Percentiles rank a stretch among this genome's conserved stretches.
Conservation (phyloP, 2,797 vertebrate species). For the Bradypodion pumilum region DNA sequence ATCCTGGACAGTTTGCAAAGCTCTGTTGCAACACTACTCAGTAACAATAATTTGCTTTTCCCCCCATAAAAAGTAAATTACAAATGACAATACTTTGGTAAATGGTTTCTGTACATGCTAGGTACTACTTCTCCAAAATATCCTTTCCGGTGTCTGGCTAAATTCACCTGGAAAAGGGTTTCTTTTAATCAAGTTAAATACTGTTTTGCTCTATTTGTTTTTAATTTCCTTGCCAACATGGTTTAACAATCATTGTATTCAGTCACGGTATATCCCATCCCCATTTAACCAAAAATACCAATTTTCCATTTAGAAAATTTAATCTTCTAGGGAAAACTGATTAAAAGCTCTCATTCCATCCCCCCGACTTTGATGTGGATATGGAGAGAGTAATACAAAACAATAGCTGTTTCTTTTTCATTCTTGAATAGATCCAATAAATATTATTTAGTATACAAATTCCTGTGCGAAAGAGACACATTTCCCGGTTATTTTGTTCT, state of each 20-base stretch:
- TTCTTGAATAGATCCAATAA: conserved; percentile 25
- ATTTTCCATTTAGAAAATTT: conserved; percentile 24
- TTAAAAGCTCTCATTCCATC: neutral
- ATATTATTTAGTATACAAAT: conserved; percentile 42
- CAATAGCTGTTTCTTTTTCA: conserved; percentile 35
- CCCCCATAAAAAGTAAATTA: neutral
- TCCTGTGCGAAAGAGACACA: conserved; percentile 45
- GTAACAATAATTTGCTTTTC: neutral
- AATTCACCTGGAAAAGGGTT: conserved; percentile 6
- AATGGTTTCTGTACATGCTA: conserved; percentile 32
- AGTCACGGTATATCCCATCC: neutral
- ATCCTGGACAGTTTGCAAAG: too few relatives aligned
- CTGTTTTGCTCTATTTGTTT: conserved; percentile 35
- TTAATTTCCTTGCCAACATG: conserved; percentile 11
- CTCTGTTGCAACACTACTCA: neutral
- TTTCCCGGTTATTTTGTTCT: conserved; percentile 50
- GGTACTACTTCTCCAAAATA: neutral
- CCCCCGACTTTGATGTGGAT: conserved; percentile 4
- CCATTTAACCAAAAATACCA: conserved; percentile 15
- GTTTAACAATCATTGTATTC: conserved; percentile 27
- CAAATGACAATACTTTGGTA: neutral
- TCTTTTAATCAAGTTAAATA: conserved; percentile 6
- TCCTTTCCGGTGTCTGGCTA: neutral
- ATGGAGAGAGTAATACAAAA: conserved; percentile 15
- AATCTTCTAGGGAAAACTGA: conserved; percentile 1